Percentiles rank a stretch among this genome's conserved stretches.
These are phyloP conservation scores for Diorhabda carinulata DNA, from an alignment of 1,140 invertebrate species.

Conservation along the genomic window DNA sequence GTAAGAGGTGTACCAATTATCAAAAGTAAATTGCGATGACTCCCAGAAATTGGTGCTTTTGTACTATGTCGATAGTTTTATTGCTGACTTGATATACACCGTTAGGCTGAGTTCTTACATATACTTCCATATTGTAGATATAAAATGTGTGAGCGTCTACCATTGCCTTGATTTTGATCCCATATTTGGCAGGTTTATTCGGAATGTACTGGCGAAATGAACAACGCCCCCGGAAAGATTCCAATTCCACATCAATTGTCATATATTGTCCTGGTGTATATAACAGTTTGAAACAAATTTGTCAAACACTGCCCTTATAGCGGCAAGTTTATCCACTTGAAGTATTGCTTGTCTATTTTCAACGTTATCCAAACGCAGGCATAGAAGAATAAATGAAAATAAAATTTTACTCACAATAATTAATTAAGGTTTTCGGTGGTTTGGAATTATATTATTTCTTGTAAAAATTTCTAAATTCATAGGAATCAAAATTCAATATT, in stretches of 20 bases:
- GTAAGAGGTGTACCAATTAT: constrained; percentile 18
- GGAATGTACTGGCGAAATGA: constrained; percentile 13
- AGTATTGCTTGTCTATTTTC: constrained; percentile 5
- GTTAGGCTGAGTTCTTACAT: constrained; percentile 8
- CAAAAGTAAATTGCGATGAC: constrained; percentile 42
- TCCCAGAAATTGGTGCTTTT: constrained; percentile 33
- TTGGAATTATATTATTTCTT: too few species aligned
- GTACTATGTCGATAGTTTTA: constrained; percentile 8
- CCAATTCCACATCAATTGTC: constrained; percentile 11
- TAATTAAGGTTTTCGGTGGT: too few species aligned
- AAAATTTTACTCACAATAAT: too few species aligned
- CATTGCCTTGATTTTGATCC: constrained; percentile 8
- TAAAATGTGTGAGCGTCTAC: constrained; percentile 13
- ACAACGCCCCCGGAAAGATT: constrained; percentile 10
- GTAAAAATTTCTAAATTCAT: too few species aligned
- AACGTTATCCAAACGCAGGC: constrained; percentile 18
- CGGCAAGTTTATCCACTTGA: constrained; percentile 7
- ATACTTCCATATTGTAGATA: constrained; percentile 8
- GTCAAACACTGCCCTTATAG: constrained; percentile 10
- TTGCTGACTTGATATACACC: constrained; percentile 9
- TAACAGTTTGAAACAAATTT: constrained; percentile 9
- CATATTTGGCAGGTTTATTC: constrained; percentile 13
- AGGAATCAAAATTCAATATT: too few species aligned
- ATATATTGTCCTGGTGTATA: constrained; percentile 13
- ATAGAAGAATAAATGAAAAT: too few species aligned